Evolutionary conservation across 2,797 vertebrate species (phyloP), one percentile per base, ranked within the genome.

Genomic region (Ceyx erithaca): DNA sequence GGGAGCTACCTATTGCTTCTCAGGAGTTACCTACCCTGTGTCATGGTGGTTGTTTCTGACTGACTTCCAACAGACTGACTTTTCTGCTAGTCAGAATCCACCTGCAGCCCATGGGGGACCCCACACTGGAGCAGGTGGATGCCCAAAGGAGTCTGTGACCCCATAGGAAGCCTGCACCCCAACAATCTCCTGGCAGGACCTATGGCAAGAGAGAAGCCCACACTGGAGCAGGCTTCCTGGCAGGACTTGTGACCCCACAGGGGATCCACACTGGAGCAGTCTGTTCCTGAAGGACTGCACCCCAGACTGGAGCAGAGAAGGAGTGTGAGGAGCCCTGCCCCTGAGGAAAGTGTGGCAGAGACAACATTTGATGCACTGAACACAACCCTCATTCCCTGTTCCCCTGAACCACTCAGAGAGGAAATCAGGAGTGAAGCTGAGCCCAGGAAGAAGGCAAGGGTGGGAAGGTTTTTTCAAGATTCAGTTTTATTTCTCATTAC

Each of bases 1-100:
- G 41, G 57, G 54, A 67, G 67, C n/a, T 37, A 79, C 14, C 14
- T 30, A 59, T 31, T 7, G n/a, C n/a, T 72, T 77, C 48, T 33
- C 23, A 87, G 8, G 11, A 14, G 1, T 33, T 25, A 45, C 31
- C 66, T 80, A 54, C 7, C 15, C 25, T 1, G 1, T 9, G 25
- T 4, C 18, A 9, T 1, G 3, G 11, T 28, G 19, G n/a, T 37
- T 0, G 20, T 35, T 19, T 57, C 22, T 18, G 43, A 37, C 2
- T 21, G 7, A 51, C 52, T 52, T 61, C 61, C 49, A 48, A 18
- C 33, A 52, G 28, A 21, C 51, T 48, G 4, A 41, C 61, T n/a
- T 22, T 5, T 46, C 37, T 35, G 58, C 54, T 3, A 76, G 14
- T n/a, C n/a, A n/a, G n/a, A n/a, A n/a, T n/a, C n/a, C n/a, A n/a